Evolutionary conservation across 1,140 invertebrate genomes (phyloP).

Genomic region (Drosophila virilis): DNA sequence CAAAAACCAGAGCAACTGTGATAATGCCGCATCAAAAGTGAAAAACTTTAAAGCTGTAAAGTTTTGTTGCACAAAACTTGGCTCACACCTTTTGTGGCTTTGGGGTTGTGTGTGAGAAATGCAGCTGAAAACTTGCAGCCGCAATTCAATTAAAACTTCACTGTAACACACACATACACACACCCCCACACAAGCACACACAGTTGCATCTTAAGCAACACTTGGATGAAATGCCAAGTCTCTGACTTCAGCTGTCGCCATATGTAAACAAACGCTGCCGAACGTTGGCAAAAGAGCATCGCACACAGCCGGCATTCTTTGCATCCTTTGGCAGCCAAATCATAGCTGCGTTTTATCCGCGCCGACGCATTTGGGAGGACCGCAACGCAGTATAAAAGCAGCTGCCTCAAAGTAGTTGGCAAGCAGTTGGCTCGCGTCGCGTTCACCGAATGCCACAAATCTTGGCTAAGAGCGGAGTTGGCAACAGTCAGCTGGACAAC

Average conservation of each 20-base stretch:
- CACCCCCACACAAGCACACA: conserved; percentile 22
- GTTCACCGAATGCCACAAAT: conserved; percentile 11
- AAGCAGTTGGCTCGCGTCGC: conserved; percentile 56
- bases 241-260: conserved; percentile 63
- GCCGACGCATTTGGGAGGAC: conserved; percentile 30
- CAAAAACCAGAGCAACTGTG: conserved; percentile 24
- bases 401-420: conserved; percentile 9
- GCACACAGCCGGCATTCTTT: conserved; percentile 24
- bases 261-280: conserved; percentile 66
- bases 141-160: conserved; percentile 83
- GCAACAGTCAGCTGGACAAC: conserved; percentile 8
- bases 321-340: conserved; percentile 1
- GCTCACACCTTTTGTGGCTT: conserved; percentile 60
- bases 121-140: conserved; percentile 79
- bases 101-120: conserved; percentile 43
- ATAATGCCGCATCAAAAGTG: conserved; percentile 58
- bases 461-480: background rate
- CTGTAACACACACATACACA: conserved; percentile 59
- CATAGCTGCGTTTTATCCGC: conserved; percentile 53
- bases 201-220: conserved; percentile 43
- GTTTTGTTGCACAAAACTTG: conserved; percentile 56
- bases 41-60: conserved; percentile 71
- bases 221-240: conserved; percentile 48
- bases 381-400: conserved; percentile 56
- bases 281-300: conserved; percentile 58